These are phyloP conservation scores for Rhagophthalmus giganteus DNA, from an alignment of 2,888 invertebrate species.

Conservation along the genomic window DNA sequence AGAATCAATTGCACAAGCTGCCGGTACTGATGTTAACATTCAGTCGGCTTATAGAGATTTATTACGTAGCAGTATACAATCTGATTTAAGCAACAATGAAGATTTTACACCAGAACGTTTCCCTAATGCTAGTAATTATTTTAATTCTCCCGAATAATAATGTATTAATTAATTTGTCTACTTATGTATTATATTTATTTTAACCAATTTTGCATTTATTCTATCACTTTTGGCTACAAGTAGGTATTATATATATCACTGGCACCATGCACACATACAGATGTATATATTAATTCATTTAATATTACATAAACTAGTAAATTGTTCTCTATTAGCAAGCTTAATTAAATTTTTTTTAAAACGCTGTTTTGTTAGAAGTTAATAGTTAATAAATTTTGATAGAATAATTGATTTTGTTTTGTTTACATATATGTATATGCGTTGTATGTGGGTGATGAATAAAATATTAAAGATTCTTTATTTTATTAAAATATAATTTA, in stretches of 20 bases:
- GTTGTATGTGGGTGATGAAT: too few species aligned
- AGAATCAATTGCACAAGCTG: constrained; percentile 58
- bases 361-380: too few species aligned
- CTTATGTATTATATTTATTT: constrained; percentile 25
- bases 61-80: constrained; percentile 55
- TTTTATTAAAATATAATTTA: too few species aligned
- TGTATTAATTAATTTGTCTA: constrained; percentile 18
- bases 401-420: too few species aligned
- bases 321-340: too few species aligned
- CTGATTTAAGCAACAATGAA: constrained; percentile 57
- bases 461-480: too few species aligned
- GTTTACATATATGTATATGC: too few species aligned
- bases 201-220: constrained; percentile 25
- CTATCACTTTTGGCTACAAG: constrained; percentile 3
- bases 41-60: constrained; percentile 60
- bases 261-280: background rate
- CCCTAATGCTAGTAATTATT: constrained; percentile 53
- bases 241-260: constrained; percentile 4
- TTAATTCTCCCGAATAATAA: constrained; percentile 41
- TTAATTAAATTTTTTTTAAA: too few species aligned
- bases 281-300: too few species aligned
- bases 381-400: too few species aligned
- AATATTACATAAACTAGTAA: too few species aligned
- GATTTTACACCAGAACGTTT: constrained; percentile 54
- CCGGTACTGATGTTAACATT: constrained; percentile 56